These are phyloP conservation scores for Cyanoramphus novaezelandiae DNA, from an alignment of 2,113 vertebrate genomes.

Conservation along the genomic window DNA sequence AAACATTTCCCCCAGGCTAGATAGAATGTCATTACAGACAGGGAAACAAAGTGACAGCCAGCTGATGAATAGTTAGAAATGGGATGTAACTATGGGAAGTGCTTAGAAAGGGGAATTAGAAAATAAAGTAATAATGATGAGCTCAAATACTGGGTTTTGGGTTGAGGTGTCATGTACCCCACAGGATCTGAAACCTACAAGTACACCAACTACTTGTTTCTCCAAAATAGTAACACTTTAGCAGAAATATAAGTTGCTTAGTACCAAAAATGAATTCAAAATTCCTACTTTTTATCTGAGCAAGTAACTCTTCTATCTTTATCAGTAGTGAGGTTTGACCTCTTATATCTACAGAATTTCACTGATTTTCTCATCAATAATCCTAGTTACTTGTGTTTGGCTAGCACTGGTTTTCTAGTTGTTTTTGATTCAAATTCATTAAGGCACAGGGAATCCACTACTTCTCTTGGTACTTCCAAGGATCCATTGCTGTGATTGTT, in stretches of 20 bases:
- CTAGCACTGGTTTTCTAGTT: not conserved
- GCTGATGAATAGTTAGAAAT: not conserved
- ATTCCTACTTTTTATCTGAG: not conserved
- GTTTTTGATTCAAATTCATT: not conserved
- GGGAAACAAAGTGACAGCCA: fast-evolving
- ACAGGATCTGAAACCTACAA: not conserved
- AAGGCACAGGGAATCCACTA: not conserved
- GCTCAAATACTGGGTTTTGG: not conserved
- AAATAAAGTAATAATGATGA: not conserved
- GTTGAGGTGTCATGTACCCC: not conserved
- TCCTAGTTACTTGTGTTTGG: not conserved
- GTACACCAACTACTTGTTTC: not conserved
- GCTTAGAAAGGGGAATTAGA: not conserved
- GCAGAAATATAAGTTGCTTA: not conserved
- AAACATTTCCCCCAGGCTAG: not conserved
- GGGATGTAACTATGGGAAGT: not conserved
- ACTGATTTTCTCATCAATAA: not conserved
- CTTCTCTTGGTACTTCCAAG: not conserved
- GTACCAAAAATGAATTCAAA: not conserved
- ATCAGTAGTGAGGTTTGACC: not conserved
- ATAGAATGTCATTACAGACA: not conserved
- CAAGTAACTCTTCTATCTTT: not conserved
- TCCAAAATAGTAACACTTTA: not conserved
- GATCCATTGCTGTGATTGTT: not conserved
- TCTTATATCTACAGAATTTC: not conserved